A percentile compares a stretch with the other conserved stretches of the same genome.
phyloP scores from a whole-genome alignment of 2,113 vertebrate genomes.

The Elaphurus davidianus region DNA sequence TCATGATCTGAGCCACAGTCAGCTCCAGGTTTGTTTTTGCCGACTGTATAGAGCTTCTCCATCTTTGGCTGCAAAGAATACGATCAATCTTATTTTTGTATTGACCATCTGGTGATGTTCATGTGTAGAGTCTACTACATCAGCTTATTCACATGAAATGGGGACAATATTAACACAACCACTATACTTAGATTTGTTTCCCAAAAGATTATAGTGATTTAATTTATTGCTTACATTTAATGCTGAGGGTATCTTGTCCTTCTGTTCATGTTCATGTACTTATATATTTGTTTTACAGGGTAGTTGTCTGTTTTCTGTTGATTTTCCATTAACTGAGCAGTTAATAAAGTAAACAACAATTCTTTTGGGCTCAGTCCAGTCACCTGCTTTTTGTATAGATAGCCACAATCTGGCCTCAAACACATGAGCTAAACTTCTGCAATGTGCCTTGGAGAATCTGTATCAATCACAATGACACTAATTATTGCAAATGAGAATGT shows the following conservation, averaged over 20 bases:
- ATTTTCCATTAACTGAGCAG: background rate
- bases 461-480: background rate
- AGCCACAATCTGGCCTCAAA: background rate
- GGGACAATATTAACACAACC: background rate
- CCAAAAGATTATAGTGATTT: background rate
- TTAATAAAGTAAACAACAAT: background rate
- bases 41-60: background rate
- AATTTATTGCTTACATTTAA: background rate
- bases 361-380: background rate
- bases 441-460: background rate
- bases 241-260: background rate
- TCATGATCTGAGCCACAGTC: background rate
- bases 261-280: background rate
- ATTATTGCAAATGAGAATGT: constrained; percentile 22
- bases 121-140: background rate
- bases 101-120: background rate
- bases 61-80: background rate
- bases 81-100: background rate
- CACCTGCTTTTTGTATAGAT: background rate
- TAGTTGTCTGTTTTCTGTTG: background rate
- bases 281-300: background rate
- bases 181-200: background rate
- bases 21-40: background rate
- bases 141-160: background rate
- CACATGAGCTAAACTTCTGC: background rate